A percentile compares a stretch with the other conserved stretches of the same genome.
Conservation (phyloP, 2,888 invertebrate genomes). For the Pogonocherus hispidulus region DNA sequence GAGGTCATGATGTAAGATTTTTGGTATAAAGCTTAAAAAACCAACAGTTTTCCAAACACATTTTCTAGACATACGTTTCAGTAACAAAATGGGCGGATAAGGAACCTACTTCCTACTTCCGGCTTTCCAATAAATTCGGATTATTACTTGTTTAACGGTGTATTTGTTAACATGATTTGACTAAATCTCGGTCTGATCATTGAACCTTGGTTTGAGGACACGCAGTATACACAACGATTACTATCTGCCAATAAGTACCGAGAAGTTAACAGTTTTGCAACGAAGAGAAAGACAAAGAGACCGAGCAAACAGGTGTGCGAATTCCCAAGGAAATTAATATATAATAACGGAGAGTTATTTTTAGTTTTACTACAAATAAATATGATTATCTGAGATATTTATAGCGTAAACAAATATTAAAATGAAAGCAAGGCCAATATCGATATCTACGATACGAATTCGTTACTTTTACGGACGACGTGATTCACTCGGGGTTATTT, state of each 20-base stretch:
- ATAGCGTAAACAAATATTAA: slow-evolving; percentile 36
- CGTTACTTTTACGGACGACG: slow-evolving; percentile 5
- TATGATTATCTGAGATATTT: slow-evolving; percentile 31
- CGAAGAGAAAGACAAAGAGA: background rate
- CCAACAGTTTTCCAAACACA: no score
- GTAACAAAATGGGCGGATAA: no score
- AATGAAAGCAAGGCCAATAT: slow-evolving; percentile 33
- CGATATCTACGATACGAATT: slow-evolving; percentile 10
- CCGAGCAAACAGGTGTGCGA: slow-evolving; percentile 26
- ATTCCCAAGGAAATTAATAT: slow-evolving; percentile 19
- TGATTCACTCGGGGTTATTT: slow-evolving; percentile 1
- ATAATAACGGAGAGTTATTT: slow-evolving; percentile 23
- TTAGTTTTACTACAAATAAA: slow-evolving; percentile 31
- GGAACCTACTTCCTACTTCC: no score
- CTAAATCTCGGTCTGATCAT: background rate
- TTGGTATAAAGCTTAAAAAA: no score
- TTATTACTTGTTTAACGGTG: no score
- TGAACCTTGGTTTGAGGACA: background rate
- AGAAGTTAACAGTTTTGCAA: background rate
- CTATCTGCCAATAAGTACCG: background rate
- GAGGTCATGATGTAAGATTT: no score
- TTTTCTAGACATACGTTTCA: no score
- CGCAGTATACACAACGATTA: background rate
- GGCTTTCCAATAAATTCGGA: no score
- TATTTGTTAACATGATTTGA: no score